phyloP scores from a whole-genome alignment of 2,113 vertebrate species.

The Coptodon bakossiorum region DNA sequence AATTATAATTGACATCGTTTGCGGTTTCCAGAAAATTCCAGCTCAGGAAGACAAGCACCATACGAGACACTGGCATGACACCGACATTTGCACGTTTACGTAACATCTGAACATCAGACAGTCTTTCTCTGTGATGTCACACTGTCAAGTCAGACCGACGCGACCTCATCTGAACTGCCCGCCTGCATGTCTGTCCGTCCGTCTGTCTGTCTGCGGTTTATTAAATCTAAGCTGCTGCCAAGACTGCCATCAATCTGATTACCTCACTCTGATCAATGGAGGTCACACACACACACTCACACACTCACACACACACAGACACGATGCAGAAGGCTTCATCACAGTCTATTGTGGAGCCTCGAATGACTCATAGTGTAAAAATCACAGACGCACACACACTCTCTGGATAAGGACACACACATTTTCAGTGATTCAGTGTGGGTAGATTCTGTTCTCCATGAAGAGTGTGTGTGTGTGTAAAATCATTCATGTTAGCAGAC shows the following conservation, averaged over 20 bases:
- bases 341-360: background rate
- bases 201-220: background rate
- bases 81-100: background rate
- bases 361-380: background rate
- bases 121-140: background rate
- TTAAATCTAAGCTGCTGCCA: conserved; percentile 18
- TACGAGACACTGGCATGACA: background rate
- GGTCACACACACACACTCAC: background rate
- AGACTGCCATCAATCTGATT: conserved; percentile 35
- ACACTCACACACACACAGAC: background rate
- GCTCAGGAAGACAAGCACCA: background rate
- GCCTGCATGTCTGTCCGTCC: background rate
- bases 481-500: background rate
- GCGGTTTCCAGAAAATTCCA: background rate
- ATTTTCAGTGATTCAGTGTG: background rate
- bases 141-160: background rate
- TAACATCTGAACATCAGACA: background rate
- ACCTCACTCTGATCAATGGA: conserved; percentile 22
- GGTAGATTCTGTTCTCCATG: background rate
- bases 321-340: background rate
- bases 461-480: background rate
- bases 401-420: background rate
- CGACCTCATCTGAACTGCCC: background rate
- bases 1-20: background rate
- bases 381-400: background rate